A percentile compares a stretch with the other conserved stretches of the same genome.
Evolutionary conservation across 1,140 invertebrate genomes (phyloP).

Genomic region (Drosophila dunni): DNA sequence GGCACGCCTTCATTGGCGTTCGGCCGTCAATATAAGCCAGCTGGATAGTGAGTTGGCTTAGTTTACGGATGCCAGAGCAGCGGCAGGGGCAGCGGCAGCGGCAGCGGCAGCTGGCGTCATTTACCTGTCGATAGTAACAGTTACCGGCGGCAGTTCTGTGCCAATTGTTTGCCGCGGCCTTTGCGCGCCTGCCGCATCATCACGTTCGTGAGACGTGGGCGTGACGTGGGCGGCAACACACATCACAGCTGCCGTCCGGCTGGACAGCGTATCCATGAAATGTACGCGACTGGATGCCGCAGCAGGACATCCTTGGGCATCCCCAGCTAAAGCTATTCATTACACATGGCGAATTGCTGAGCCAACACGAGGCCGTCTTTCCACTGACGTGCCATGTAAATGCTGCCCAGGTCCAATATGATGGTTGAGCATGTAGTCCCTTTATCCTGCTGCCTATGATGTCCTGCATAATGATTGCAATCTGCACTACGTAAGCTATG

Average conservation of each 20-base stretch:
- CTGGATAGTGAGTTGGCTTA: slow-evolving; percentile 74
- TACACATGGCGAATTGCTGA: slow-evolving; percentile 91
- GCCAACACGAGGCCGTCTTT: slow-evolving; percentile 91
- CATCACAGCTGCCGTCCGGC: slow-evolving; percentile 2
- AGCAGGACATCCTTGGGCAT: slow-evolving; percentile 92
- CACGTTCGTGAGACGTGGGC: slow-evolving; percentile 90
- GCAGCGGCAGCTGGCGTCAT: slow-evolving; percentile 88
- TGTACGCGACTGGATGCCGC: slow-evolving; percentile 90
- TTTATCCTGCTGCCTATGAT: slow-evolving; percentile 84
- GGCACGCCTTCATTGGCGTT: slow-evolving; percentile 90
- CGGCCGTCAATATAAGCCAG: slow-evolving; percentile 84
- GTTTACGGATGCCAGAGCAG: slow-evolving; percentile 86
- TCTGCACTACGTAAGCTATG: slow-evolving; percentile 74
- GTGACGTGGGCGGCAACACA: slow-evolving; percentile 73
- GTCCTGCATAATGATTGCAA: slow-evolving; percentile 85
- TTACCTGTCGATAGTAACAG: slow-evolving; percentile 89
- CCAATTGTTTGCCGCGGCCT: slow-evolving; percentile 87
- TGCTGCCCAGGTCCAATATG: slow-evolving; percentile 88
- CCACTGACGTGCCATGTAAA: slow-evolving; percentile 90
- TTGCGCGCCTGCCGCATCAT: slow-evolving; percentile 88
- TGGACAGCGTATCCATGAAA: slow-evolving; percentile 87
- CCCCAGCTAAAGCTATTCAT: slow-evolving; percentile 90
- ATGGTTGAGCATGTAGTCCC: slow-evolving; percentile 85
- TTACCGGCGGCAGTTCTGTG: slow-evolving; percentile 87
- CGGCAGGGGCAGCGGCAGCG: slow-evolving; percentile 56